Conservation (phyloP, 2,888 invertebrate species). For the Sepioteuthis lessoniana region DNA sequence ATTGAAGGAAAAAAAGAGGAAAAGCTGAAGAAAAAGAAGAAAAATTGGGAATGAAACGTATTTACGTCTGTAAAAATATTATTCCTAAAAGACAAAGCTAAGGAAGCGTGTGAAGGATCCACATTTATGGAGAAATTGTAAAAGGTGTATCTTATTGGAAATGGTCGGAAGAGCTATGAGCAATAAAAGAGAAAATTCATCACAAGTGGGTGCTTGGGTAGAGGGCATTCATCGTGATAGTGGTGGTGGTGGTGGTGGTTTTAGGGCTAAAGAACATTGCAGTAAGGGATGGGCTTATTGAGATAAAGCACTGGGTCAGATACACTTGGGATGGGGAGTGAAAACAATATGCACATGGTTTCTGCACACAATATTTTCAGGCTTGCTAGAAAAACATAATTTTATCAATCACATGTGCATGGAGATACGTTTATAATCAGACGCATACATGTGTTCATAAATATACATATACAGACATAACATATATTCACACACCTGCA, state of each 20-base stretch:
- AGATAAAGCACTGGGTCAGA: not conserved
- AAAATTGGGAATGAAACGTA: not conserved
- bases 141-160: not conserved
- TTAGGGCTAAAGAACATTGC: not conserved
- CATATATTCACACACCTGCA: too few relatives aligned
- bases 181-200: not conserved
- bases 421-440: too few relatives aligned
- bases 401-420: not conserved
- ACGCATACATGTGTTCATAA: not conserved
- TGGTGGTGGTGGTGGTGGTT: too few relatives aligned
- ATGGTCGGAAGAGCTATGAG: not conserved
- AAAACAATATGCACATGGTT: not conserved
- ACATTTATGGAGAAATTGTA: not conserved
- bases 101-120: not conserved
- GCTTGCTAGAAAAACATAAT: not conserved
- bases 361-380: not conserved
- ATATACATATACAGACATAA: not conserved
- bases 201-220: not conserved
- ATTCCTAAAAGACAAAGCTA: not conserved
- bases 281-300: not conserved
- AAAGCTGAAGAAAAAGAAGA: not conserved
- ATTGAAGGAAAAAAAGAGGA: too few relatives aligned
- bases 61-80: not conserved
- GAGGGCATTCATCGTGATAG: too few relatives aligned
- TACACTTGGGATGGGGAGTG: not conserved